These are phyloP conservation scores for Periplaneta americana DNA, from an alignment of 1,140 invertebrate species.

Conservation along the genomic window DNA sequence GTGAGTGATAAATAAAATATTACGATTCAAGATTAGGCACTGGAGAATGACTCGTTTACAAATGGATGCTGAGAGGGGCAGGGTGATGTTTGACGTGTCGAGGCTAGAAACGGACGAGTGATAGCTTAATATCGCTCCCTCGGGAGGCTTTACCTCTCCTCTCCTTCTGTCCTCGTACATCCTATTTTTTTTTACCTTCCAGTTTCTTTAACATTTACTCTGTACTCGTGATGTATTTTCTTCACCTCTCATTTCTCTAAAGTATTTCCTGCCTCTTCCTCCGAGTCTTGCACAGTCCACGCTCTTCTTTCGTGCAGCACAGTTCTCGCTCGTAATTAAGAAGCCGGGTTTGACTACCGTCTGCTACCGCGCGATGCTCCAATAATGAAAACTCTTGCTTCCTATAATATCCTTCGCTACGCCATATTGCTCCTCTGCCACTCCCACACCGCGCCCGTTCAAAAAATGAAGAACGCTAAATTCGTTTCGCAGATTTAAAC, in stretches of 20 bases:
- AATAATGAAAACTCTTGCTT: neutral
- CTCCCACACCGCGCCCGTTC: neutral
- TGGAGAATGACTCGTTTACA: neutral
- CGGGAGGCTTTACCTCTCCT: neutral
- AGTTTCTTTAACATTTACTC: neutral
- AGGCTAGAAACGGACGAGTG: neutral
- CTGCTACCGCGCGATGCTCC: neutral
- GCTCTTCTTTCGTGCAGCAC: neutral
- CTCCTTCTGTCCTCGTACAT: neutral
- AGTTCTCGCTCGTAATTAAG: conserved; percentile 1
- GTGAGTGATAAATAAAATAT: no score
- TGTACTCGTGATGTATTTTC: no score
- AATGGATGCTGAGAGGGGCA: neutral
- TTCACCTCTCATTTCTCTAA: neutral
- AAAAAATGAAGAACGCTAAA: neutral
- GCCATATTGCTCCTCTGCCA: neutral
- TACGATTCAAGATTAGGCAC: neutral
- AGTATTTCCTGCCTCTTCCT: neutral
- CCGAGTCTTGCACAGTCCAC: neutral
- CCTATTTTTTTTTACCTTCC: neutral
- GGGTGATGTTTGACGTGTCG: neutral
- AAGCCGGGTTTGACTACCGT: neutral
- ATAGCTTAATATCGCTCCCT: neutral
- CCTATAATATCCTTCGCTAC: neutral
- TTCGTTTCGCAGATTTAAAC: neutral